Evolutionary conservation across 2,888 invertebrate genomes (phyloP).

Genomic region (Melolontha melolontha): DNA sequence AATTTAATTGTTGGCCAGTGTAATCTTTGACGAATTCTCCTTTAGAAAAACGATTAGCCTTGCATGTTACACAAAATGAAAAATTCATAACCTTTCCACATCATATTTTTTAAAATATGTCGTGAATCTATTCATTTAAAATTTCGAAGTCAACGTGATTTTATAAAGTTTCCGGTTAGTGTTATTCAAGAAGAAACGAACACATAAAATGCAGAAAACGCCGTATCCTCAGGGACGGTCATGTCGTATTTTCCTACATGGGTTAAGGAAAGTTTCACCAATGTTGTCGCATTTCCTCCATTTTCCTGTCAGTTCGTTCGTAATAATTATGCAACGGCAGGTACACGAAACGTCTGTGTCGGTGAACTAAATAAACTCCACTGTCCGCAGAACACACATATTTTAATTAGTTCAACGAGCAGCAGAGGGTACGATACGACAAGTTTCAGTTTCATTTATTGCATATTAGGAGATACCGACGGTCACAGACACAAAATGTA

Average conservation of each 20-base stretch:
- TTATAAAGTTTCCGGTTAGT: no score
- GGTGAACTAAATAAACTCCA: constrained; percentile 14
- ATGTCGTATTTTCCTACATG: neutral
- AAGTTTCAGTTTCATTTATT: constrained; percentile 33
- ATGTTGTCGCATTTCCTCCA: constrained; percentile 9
- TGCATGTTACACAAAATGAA: no score
- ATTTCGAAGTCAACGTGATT: no score
- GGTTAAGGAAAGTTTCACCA: constrained; percentile 8
- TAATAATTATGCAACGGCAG: constrained; percentile 29
- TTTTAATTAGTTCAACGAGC: constrained; percentile 26
- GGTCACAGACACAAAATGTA: neutral
- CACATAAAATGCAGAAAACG: constrained; percentile 13
- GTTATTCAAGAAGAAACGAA: neutral
- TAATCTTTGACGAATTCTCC: no score
- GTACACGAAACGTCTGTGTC: constrained; percentile 10
- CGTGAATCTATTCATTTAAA: no score
- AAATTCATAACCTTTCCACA: no score
- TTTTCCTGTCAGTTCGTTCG: constrained; percentile 21
- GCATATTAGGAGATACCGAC: constrained; percentile 16
- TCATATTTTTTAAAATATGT: no score
- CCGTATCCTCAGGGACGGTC: constrained; percentile 2
- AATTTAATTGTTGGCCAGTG: no score
- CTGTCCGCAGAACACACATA: constrained; percentile 6
- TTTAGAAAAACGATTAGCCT: no score
- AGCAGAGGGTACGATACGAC: neutral